phyloP scores from a whole-genome alignment of 2,797 vertebrate species.

The Sphaeramia orbicularis region DNA sequence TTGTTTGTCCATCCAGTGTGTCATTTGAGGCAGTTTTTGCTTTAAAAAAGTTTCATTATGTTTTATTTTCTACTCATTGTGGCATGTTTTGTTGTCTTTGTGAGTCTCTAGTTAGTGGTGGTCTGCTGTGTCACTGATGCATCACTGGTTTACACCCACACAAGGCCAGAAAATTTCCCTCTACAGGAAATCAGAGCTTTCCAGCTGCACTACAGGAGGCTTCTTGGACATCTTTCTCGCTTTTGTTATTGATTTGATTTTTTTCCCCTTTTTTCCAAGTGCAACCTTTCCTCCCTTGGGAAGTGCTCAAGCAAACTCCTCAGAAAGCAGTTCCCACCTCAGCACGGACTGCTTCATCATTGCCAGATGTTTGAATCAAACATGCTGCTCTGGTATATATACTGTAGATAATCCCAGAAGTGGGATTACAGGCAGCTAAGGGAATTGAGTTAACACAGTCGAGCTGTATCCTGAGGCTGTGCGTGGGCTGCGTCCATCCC shows the following conservation, averaged over 20 bases:
- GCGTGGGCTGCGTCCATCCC: constrained; percentile 64
- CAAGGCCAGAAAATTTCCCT: constrained; percentile 64
- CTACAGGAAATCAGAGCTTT: constrained; percentile 77
- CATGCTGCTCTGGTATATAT: constrained; percentile 67
- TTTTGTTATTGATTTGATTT: constrained; percentile 66
- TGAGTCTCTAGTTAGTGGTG: constrained; percentile 55
- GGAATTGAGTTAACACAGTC: constrained; percentile 39
- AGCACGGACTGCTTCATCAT: constrained; percentile 57
- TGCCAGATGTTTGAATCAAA: constrained; percentile 87
- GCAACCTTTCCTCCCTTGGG: constrained; percentile 45
- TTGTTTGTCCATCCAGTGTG: constrained; percentile 23
- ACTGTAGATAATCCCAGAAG: constrained; percentile 72
- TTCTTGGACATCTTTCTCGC: constrained; percentile 60
- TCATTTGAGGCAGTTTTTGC: constrained; percentile 34
- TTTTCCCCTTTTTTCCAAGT: constrained; percentile 27
- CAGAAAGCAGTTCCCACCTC: constrained; percentile 75
- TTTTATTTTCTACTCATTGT: constrained; percentile 37
- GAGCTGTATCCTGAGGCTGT: constrained; percentile 47
- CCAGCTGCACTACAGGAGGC: constrained; percentile 75
- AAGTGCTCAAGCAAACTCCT: constrained; percentile 55
- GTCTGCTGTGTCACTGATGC: constrained; percentile 70
- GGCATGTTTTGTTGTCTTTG: constrained; percentile 28
- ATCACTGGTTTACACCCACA: constrained; percentile 79
- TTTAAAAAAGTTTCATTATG: constrained; percentile 12
- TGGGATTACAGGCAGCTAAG: constrained; percentile 58